Base-by-base conservation (phyloP, 1,140 invertebrate species). In the Tetraneura akinire region DNA sequence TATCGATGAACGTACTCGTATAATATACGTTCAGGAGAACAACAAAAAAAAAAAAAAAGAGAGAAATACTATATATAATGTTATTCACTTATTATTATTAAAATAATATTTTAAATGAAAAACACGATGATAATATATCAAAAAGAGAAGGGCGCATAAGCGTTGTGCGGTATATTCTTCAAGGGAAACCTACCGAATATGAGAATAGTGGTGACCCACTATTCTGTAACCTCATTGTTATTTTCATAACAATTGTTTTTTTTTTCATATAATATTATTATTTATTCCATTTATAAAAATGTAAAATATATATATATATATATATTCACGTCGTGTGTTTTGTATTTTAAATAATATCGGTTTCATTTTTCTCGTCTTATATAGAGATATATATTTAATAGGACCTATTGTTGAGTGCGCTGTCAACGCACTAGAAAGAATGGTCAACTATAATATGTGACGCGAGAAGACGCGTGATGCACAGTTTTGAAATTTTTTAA, bases 231-330 rank as follows among this genome's bases (percentile, higher is more conserved):
- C 74, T 78, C 55, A 62, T 78, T 60, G 53, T 78, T 42, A 8
- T 78, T 78, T 78, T 60, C 23, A 62, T 78, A 60, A 78, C 74
- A 78, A 78, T 78, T 57, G 74, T 78, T 29, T 45, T 70, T 26
- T 29, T 47, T 60, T 60, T 45, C 16, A n/a, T 47, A n/a, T 68
- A 4, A 47, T 47, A 68, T 26, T 37, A 47, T 68, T 47, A 68
- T 32, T 23, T 18, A 62, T 62, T 23, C 26, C 2, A 23, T 32
- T 9, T 64, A 64, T n/a, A 55, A 62, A 62, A 11, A 10, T 32
- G 6, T 16, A 60, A 60, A 14, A 57, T 26, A 57, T 26, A 14
- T 26, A 26, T 23, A 57, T 57, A 57, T 55, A 8, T 60, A 60
- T 16, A 60, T 14, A 26, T 26, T 16, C 9, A 60, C 57, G 26